These are phyloP conservation scores for Pongo pygmaeus DNA, from an alignment of 2,113 vertebrate species.

Conservation along the genomic window DNA sequence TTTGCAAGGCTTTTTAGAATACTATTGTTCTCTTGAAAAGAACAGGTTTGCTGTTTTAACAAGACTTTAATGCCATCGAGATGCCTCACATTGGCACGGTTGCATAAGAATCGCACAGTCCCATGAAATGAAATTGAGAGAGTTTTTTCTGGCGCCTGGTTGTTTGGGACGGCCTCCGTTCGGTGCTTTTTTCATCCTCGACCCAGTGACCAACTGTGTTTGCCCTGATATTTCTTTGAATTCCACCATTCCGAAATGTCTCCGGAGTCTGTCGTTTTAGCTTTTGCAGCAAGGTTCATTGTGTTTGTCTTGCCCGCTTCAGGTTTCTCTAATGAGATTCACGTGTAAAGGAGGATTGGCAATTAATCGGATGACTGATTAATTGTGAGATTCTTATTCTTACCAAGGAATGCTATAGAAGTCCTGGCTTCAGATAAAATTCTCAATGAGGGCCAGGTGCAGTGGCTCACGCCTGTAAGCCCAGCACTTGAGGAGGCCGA, in stretches of 20 bases:
- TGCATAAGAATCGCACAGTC: conserved; percentile 66
- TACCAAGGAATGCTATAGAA: not conserved
- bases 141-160: not conserved
- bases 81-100: conserved; percentile 73
- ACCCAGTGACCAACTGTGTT: not conserved
- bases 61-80: conserved; percentile 71
- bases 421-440: not conserved
- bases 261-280: conserved; percentile 2
- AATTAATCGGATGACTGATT: conserved; percentile 30
- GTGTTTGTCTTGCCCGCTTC: not conserved
- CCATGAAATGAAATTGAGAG: conserved; percentile 63
- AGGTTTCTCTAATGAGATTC: conserved; percentile 43
- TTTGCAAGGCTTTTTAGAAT: conserved; percentile 80
- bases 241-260: not conserved
- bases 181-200: not conserved
- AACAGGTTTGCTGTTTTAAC: conserved; percentile 78
- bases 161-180: not conserved
- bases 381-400: conserved; percentile 27
- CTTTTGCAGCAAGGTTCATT: not conserved
- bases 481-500: no score
- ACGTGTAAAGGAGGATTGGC: conserved; percentile 4
- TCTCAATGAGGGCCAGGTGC: not conserved
- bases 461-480: no score
- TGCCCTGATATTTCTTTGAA: not conserved
- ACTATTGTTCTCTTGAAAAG: conserved; percentile 81